phyloP scores from a whole-genome alignment of 1,140 invertebrate genomes.

The Drosophila sechellia region DNA sequence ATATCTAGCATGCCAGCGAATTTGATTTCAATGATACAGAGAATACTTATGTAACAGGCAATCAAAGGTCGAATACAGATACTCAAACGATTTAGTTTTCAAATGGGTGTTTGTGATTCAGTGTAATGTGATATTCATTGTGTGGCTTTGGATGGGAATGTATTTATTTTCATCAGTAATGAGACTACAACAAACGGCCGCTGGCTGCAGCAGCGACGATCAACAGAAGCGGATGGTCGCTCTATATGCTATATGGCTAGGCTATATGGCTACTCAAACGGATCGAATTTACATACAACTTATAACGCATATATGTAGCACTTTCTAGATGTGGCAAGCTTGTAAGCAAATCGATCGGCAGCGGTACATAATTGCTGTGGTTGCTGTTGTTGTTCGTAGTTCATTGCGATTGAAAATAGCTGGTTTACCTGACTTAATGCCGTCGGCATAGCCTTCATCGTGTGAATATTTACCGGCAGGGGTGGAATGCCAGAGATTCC shows the following conservation, averaged over 20 bases:
- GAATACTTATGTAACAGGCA: slow-evolving; percentile 11
- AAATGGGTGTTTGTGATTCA: slow-evolving; percentile 36
- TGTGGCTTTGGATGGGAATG: slow-evolving; percentile 20
- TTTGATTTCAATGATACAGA: neutral
- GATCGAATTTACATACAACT: slow-evolving; percentile 23
- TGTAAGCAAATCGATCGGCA: slow-evolving; percentile 34
- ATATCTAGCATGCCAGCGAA: slow-evolving; percentile 29
- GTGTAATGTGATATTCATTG: slow-evolving; percentile 15
- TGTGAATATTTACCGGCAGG: slow-evolving; percentile 84
- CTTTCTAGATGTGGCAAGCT: slow-evolving; percentile 31
- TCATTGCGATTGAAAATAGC: slow-evolving; percentile 83
- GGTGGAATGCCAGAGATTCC: slow-evolving; percentile 84
- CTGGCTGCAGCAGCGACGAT: slow-evolving; percentile 46
- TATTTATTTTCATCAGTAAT: slow-evolving; percentile 75
- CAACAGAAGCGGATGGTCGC: slow-evolving; percentile 19
- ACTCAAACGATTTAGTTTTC: slow-evolving; percentile 15
- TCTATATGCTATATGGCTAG: slow-evolving; percentile 26
- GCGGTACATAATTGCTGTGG: slow-evolving; percentile 20
- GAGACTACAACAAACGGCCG: slow-evolving; percentile 69
- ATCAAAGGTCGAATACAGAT: neutral
- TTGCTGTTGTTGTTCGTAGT: slow-evolving; percentile 67
- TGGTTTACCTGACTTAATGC: slow-evolving; percentile 84
- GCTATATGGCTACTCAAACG: slow-evolving; percentile 29
- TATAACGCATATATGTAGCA: slow-evolving; percentile 4
- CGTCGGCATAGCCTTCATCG: slow-evolving; percentile 84